Percentiles rank a stretch among this genome's conserved stretches.
Evolutionary conservation across 2,113 vertebrate species (phyloP).

Genomic region (Psilopogon haemacephalus): DNA sequence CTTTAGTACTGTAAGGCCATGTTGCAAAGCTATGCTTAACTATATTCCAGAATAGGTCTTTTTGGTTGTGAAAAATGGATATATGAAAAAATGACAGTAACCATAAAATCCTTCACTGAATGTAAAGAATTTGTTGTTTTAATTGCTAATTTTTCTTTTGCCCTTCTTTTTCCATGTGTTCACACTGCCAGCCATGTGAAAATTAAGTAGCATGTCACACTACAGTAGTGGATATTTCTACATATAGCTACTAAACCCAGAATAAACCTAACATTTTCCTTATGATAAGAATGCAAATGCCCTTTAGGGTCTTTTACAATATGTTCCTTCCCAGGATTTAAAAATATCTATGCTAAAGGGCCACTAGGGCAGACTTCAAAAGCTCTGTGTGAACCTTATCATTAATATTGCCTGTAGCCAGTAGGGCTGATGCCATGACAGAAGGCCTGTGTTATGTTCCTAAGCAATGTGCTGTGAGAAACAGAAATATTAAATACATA

Average conservation of each 20-base stretch:
- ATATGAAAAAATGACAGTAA: not conserved
- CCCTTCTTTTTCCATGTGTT: not conserved
- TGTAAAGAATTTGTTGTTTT: not conserved
- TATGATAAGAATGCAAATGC: conserved; percentile 30
- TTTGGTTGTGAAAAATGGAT: not conserved
- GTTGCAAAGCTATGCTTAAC: not conserved
- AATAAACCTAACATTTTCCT: not conserved
- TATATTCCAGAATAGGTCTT: not conserved
- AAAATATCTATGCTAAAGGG: not conserved
- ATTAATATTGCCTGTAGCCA: conserved; percentile 37
- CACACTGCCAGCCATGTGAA: not conserved
- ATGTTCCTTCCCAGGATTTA: not conserved
- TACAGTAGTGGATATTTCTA: not conserved
- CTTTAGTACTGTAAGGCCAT: not conserved
- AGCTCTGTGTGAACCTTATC: conserved; percentile 29
- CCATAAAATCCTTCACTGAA: not conserved
- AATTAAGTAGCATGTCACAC: not conserved
- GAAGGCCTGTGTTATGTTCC: not conserved
- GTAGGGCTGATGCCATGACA: not conserved
- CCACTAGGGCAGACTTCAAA: conserved; percentile 22
- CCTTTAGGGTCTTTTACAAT: conserved; percentile 32
- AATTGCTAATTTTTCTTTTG: not conserved
- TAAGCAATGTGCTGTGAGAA: not conserved
- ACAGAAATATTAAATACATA: not conserved
- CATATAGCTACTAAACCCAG: not conserved